A percentile compares a stretch with the other conserved stretches of the same genome.
Evolutionary conservation across 2,113 vertebrate species (phyloP).

Genomic region (Podocnemis expansa): DNA sequence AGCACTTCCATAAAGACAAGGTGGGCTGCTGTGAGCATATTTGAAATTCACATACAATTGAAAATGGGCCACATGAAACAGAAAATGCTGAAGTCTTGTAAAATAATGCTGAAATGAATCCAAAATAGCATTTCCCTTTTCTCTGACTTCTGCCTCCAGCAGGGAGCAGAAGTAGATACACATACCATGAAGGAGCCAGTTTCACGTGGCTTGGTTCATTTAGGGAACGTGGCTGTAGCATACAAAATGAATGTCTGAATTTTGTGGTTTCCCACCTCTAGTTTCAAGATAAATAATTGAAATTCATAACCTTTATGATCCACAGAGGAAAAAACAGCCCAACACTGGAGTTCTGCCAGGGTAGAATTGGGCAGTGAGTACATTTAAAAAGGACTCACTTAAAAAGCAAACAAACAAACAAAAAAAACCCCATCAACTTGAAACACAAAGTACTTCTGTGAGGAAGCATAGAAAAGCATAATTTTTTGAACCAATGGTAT

Average conservation of each 20-base stretch:
- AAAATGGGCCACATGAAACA: neutral
- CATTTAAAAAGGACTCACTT: neutral
- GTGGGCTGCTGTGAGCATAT: neutral
- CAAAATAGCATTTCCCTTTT: neutral
- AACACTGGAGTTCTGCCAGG: neutral
- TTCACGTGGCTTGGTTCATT: neutral
- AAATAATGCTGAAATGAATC: neutral
- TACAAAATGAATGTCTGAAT: neutral
- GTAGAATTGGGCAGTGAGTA: neutral
- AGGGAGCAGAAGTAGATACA: neutral
- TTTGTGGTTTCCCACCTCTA: neutral
- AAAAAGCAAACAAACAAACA: too few species aligned
- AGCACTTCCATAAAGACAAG: conserved; percentile 13
- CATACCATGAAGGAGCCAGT: neutral
- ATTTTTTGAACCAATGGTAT: neutral
- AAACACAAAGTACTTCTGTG: neutral
- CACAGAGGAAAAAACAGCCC: neutral
- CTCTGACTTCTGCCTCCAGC: neutral
- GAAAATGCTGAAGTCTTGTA: neutral
- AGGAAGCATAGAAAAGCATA: neutral
- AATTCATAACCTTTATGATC: neutral
- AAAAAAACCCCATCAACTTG: neutral
- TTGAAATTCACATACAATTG: conserved; percentile 17
- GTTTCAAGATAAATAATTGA: neutral
- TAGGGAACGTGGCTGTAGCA: neutral